Evolutionary conservation across 2,888 invertebrate species (phyloP).

Genomic region (Xestia xanthographa): DNA sequence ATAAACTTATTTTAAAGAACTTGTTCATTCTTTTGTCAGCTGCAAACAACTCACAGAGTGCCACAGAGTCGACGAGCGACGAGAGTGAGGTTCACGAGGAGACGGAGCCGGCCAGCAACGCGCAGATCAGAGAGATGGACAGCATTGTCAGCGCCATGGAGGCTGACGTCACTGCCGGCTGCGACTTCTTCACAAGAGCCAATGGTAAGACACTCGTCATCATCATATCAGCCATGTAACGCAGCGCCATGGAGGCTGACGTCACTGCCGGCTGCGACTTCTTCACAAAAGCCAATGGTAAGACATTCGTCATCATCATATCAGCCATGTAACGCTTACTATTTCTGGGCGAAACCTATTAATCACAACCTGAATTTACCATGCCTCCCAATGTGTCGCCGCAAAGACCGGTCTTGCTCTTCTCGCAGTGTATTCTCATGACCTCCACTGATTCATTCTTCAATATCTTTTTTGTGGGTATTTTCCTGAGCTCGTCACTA

Average conservation of each 20-base stretch:
- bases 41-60: conserved; percentile 65
- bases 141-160: conserved; percentile 91
- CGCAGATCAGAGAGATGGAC: conserved; percentile 87
- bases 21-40: conserved; percentile 54
- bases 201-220: conserved; percentile 65
- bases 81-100: conserved; percentile 78
- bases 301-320: conserved; percentile 6
- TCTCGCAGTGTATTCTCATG: no score
- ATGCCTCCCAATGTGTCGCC: no score
- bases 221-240: not conserved
- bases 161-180: conserved; percentile 86
- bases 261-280: conserved; percentile 83
- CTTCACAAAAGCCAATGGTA: conserved; percentile 76
- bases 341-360: no score
- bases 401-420: no score
- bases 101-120: conserved; percentile 80
- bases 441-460: no score
- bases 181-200: conserved; percentile 77
- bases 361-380: no score
- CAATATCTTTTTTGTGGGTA: no score
- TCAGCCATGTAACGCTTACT: not conserved
- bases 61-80: conserved; percentile 78
- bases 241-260: conserved; percentile 91
- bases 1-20: not conserved
- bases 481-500: no score